These are phyloP conservation scores for Proales similis DNA, from an alignment of 1,140 invertebrate genomes.

Conservation along the genomic window DNA sequence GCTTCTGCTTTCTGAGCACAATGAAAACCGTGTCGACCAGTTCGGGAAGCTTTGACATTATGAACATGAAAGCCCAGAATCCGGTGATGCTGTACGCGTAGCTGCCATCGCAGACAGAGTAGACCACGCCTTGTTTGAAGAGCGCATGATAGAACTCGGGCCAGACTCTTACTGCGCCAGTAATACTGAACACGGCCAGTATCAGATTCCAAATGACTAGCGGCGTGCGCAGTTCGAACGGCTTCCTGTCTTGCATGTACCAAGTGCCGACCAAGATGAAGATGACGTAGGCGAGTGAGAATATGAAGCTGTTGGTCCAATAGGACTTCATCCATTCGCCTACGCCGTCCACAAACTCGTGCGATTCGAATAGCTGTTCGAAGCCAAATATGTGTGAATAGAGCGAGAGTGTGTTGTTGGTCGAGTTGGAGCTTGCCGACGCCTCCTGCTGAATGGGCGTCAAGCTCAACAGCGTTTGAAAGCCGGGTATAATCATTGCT, in stretches of 20 bases:
- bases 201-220: slow-evolving; percentile 83
- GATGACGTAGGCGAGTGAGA: slow-evolving; percentile 76
- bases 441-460: no score
- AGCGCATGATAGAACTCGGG: slow-evolving; percentile 73
- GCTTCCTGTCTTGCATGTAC: slow-evolving; percentile 79
- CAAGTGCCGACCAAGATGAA: slow-evolving; percentile 83
- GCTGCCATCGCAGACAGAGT: slow-evolving; percentile 72
- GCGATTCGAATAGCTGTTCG: slow-evolving; percentile 17
- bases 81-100: slow-evolving; percentile 64
- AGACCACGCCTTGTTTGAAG: slow-evolving; percentile 76
- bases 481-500: no score
- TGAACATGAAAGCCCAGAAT: slow-evolving; percentile 58
- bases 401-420: no score
- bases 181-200: slow-evolving; percentile 86
- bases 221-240: slow-evolving; percentile 74
- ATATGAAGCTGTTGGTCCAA: slow-evolving; percentile 77
- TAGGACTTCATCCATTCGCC: slow-evolving; percentile 80
- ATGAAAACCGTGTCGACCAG: slow-evolving; percentile 93
- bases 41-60: slow-evolving; percentile 84
- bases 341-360: slow-evolving; percentile 15
- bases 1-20: slow-evolving; percentile 83
- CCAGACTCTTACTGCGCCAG: slow-evolving; percentile 64
- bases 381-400: slow-evolving; percentile 35
- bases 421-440: no score
- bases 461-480: no score